phyloP scores from a whole-genome alignment of 1,140 invertebrate species.

The Branchinecta lynchi region DNA sequence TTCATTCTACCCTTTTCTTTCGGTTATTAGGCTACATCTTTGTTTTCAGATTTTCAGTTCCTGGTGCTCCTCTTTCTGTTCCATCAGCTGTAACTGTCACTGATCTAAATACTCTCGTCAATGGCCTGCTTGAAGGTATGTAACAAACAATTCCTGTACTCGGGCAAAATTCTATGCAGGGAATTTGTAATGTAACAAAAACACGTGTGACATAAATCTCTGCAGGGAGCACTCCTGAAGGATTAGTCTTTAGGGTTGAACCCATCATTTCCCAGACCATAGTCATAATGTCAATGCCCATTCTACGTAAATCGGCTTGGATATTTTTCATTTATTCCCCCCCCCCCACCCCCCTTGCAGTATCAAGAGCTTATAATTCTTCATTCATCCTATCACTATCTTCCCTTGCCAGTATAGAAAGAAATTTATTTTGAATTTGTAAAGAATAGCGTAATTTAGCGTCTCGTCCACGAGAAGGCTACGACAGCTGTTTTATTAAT shows the following conservation, averaged over 20 bases:
- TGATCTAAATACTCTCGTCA: slow-evolving; percentile 62
- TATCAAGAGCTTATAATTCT: background rate
- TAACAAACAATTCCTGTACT: slow-evolving; percentile 12
- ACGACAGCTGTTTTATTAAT: no score
- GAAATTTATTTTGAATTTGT: no score
- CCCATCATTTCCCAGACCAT: no score
- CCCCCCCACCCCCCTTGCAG: slow-evolving; percentile 12
- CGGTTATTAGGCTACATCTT: slow-evolving; percentile 2
- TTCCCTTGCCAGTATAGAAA: no score
- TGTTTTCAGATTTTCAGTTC: slow-evolving; percentile 62
- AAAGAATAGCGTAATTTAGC: no score
- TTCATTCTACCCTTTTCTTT: background rate
- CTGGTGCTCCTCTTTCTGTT: slow-evolving; percentile 65
- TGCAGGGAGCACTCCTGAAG: no score
- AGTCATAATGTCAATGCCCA: no score
- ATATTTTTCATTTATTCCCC: slow-evolving; percentile 14
- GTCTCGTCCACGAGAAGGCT: no score
- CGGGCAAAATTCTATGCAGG: no score
- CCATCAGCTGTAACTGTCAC: slow-evolving; percentile 45
- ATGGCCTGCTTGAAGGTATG: slow-evolving; percentile 55
- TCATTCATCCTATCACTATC: background rate
- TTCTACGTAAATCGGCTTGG: slow-evolving; percentile 19
- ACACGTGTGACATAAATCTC: no score
- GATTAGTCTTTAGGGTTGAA: no score
- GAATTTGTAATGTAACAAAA: no score